Conservation (phyloP, 2,113 vertebrate species). For the Gracilinanus agilis region DNA sequence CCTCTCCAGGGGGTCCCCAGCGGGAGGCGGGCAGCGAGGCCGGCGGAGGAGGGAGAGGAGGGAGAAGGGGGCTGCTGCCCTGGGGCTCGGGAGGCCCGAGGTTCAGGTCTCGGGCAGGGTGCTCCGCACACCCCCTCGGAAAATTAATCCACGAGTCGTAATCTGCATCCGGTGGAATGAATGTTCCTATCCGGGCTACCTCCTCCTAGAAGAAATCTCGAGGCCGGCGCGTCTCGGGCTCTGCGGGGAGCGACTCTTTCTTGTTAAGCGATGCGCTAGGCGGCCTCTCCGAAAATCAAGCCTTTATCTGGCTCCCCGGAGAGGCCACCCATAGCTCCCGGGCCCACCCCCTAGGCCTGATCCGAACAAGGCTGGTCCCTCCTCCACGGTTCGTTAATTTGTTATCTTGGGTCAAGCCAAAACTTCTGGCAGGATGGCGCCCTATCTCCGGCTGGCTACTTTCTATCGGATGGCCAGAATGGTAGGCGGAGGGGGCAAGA, state of each 20-base stretch:
- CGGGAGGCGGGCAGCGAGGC: no score
- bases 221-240: background rate
- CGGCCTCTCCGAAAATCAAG: background rate
- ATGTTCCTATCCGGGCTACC: background rate
- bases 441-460: background rate
- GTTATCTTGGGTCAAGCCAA: no score
- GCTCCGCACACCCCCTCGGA: background rate
- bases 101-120: background rate
- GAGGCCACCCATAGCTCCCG: background rate
- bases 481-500: background rate
- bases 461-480: background rate
- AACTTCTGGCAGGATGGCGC: background rate
- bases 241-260: background rate
- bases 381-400: background rate
- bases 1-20: background rate
- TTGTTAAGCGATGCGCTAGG: background rate
- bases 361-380: background rate
- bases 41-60: background rate
- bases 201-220: background rate
- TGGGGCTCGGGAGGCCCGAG: background rate
- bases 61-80: background rate
- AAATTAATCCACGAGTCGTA: background rate
- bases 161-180: background rate
- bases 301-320: background rate
- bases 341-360: background rate